phyloP scores from a whole-genome alignment of 2,797 vertebrate species.

The Bradypodion pumilum region DNA sequence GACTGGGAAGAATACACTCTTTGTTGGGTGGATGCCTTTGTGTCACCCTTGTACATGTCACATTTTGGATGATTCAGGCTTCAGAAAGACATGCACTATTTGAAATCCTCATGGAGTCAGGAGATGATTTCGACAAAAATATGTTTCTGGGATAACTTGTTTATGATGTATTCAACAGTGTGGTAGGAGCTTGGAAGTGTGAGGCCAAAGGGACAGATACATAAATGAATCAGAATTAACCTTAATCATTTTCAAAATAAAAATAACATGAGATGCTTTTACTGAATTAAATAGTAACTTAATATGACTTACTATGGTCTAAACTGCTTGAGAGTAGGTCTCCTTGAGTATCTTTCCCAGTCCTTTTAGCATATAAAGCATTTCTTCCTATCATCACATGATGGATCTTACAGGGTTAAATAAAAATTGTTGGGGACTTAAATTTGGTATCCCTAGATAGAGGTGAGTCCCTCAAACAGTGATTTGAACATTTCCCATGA shows the following conservation, averaged over 20 bases:
- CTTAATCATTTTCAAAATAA: background rate
- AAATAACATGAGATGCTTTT: background rate
- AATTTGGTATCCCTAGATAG: no score
- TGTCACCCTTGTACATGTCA: background rate
- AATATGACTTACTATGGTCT: background rate
- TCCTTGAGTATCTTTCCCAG: background rate
- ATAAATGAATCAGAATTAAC: background rate
- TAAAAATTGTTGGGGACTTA: no score
- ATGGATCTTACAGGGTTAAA: no score
- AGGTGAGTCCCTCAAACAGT: background rate
- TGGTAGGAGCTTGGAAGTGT: background rate
- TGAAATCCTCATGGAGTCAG: background rate
- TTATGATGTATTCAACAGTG: background rate
- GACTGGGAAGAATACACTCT: background rate
- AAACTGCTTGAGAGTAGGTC: no score
- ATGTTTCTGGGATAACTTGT: background rate
- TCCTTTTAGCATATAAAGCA: background rate
- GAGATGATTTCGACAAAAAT: background rate
- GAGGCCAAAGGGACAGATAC: background rate
- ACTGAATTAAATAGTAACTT: constrained; percentile 17
- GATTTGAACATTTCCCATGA: background rate
- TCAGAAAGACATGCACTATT: background rate
- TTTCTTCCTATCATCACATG: no score
- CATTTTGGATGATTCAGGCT: background rate
- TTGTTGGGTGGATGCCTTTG: background rate